Base-by-base conservation (phyloP, 2,113 vertebrate genomes). In the Halichoeres trimaculatus region DNA sequence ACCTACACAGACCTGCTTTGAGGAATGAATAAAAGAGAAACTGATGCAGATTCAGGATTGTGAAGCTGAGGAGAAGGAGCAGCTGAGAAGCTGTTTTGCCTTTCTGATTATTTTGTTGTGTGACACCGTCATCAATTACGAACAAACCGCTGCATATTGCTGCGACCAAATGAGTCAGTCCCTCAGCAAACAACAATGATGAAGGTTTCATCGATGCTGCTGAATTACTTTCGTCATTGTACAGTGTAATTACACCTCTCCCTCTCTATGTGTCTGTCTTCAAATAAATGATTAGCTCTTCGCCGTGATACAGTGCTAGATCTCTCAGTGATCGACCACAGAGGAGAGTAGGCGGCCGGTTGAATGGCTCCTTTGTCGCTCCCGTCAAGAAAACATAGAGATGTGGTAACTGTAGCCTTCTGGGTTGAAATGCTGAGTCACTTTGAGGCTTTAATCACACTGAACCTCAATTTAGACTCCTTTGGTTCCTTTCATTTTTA, bases 221-320 rank as follows among this genome's bases (percentile, higher is more conserved):
- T 55, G 61, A 51, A 35, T 8, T 72, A 13, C 56, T 53, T 40
- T 12, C 16, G 35, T 64, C 54, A 55, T 52, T 64, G 34, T 54
- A 73, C 52, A 52, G 24, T 45, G 51, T 76, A 78, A 86, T 89
- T 86, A 63, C 45, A 58, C 54, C 74, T 40, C n/a, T 34, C 16
- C 19, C 8, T 16, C n/a, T n/a, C n/a, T n/a, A n/a, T n/a, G n/a
- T n/a, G 20, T 45, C 9, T 17, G 65, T 54, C 72, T 36, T 51
- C 78, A 73, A 81, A 76, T 78, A 58, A 74, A 63, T 47, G n/a
- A 76, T 74, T 50, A 69, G 57, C 58, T 59, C 45, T 66, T 64
- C 26, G 12, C 13, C 11, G 40, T n/a, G 56, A 68, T 50, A 24
- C 38, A 54, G 14, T 17, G 55, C 35, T 19, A 10, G 22, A 4